A percentile compares a stretch with the other conserved stretches of the same genome.
Evolutionary conservation across 2,797 vertebrate species (phyloP).

Genomic region (Oreortyx pictus): DNA sequence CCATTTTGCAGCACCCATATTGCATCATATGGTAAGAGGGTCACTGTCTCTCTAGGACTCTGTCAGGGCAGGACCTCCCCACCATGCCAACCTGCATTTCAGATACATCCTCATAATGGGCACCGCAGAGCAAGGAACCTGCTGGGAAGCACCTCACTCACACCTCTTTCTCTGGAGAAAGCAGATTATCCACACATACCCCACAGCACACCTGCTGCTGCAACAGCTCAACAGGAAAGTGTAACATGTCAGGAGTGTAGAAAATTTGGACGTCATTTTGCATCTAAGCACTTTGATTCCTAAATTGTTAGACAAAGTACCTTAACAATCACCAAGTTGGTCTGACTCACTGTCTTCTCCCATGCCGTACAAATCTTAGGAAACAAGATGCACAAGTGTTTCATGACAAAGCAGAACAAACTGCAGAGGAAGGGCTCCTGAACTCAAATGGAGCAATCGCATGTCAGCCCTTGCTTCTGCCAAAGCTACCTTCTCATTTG

Average conservation of each 20-base stretch:
- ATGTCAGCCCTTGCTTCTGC: not conserved
- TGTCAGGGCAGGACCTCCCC: not conserved
- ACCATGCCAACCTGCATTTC: not conserved
- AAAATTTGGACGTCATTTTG: not conserved
- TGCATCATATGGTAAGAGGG: not conserved
- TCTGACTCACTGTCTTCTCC: not conserved
- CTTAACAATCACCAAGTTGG: not conserved
- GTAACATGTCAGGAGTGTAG: not conserved
- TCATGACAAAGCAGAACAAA: not conserved
- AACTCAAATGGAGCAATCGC: not conserved
- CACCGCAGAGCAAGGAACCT: not conserved
- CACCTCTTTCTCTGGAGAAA: not conserved
- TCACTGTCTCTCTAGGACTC: not conserved
- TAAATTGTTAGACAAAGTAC: not conserved
- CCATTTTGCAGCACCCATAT: not conserved
- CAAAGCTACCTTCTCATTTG: not conserved
- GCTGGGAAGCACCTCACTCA: not conserved
- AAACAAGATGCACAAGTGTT: not conserved
- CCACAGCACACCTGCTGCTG: accelerated
- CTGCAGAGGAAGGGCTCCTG: not conserved
- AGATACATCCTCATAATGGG: not conserved
- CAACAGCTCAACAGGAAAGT: not conserved
- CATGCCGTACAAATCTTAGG: not conserved
- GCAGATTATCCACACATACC: too few species aligned
- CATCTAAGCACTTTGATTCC: not conserved